Evolutionary conservation across 23 tunicate species (phyloP), one percentile per base, ranked within the genome.

Genomic region (Clavelina lepadiformis): DNA sequence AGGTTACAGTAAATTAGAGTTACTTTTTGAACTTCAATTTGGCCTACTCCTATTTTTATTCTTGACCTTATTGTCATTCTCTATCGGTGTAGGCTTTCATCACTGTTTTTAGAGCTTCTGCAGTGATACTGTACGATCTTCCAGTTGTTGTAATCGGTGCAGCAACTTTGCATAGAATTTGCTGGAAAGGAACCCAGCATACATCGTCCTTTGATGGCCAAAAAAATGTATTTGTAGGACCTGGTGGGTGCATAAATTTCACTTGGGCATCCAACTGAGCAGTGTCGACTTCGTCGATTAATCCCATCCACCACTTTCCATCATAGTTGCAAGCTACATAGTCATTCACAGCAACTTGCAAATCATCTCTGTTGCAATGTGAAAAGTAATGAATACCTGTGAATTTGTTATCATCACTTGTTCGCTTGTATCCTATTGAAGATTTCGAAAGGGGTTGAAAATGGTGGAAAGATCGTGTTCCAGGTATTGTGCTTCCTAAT

Each of bases 401-500:
- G 22, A 59, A 59, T 7, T 26, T 28, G 36, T 29, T 4, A 29
- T 59, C 65, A 11, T 59, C 36, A 29, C 65, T 53, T 18, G 22
- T 53, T 53, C 24, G 59, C 22, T 59, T 59, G 65, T 6, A 24
- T 23, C 22, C 22, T 26, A 24, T 24, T 59, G 36, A 28, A 26
- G 35, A 59, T 11, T 26, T 59, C 11, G n/a, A n/a, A 28, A 26
- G 8, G 35, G 65, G 65, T 24, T 59, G 24, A 59, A 59, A 59
- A 23, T 59, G 65, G 36, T 29, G 65, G 65, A 28, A 59, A 59
- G 65, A 59, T 27, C 36, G 36, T 26, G 65, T 59, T 59, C 36
- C 65, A 59, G 65, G 65, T 59, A 59, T 59, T 11, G 65, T 59
- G 36, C 65, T 59, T 59, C 65, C 36, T 27, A 59, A 59, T 23